phyloP scores from a whole-genome alignment of 2,113 vertebrate species.

The Odocoileus hemionus region DNA sequence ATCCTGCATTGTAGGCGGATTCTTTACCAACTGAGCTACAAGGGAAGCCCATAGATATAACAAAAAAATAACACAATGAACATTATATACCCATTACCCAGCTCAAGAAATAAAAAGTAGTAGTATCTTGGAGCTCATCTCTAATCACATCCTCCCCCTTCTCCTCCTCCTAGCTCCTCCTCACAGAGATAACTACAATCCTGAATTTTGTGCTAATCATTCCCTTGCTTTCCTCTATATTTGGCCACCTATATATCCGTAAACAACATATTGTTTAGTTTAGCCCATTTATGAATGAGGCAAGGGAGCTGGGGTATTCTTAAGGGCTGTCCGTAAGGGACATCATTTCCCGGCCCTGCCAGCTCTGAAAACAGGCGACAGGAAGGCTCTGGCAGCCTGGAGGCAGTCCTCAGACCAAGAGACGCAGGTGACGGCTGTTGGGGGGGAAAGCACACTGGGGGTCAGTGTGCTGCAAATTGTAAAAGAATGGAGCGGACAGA shows the following conservation, averaged over 20 bases:
- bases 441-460: not conserved
- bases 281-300: not conserved
- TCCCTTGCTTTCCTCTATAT: not conserved
- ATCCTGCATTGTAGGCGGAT: not conserved
- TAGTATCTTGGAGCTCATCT: not conserved
- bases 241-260: not conserved
- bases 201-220: not conserved
- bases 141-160: not conserved
- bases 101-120: not conserved
- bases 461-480: not conserved
- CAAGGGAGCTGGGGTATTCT: not conserved
- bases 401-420: not conserved
- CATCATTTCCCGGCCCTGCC: not conserved
- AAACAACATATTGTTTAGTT: not conserved
- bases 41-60: not conserved
- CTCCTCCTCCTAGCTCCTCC: not conserved
- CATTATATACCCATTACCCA: not conserved
- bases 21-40: not conserved
- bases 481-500: not conserved
- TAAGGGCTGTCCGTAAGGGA: not conserved
- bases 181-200: not conserved
- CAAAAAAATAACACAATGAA: not conserved
- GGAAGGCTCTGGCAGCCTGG: not conserved
- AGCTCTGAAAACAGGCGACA: not conserved
- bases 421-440: not conserved